These are phyloP conservation scores for Bombylius discolor DNA, from an alignment of 2,888 invertebrate genomes.

Conservation along the genomic window DNA sequence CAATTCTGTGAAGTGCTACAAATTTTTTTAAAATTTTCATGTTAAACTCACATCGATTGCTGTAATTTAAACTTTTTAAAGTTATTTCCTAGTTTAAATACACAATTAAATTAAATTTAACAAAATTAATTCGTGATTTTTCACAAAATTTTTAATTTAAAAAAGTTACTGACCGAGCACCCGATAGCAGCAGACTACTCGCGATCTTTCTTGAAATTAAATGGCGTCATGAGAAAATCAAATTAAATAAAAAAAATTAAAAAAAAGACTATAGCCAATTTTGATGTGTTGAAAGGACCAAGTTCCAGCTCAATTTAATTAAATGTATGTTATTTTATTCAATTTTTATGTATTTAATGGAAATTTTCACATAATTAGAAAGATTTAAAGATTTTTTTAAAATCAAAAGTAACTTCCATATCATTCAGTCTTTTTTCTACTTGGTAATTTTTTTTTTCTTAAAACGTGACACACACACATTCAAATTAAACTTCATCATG, in stretches of 20 bases:
- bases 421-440: too few relatives aligned
- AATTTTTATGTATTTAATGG: neutral
- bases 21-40: conserved; percentile 36
- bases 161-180: neutral
- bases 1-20: conserved; percentile 46
- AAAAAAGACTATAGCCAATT: neutral
- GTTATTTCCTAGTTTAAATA: conserved; percentile 6
- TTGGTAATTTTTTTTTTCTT: neutral
- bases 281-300: neutral
- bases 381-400: neutral
- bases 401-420: neutral
- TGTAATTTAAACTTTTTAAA: conserved; percentile 38
- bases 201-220: neutral
- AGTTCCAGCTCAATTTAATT: neutral
- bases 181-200: too few relatives aligned
- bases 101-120: conserved; percentile 11
- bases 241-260: too few relatives aligned
- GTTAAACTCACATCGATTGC: conserved; percentile 38
- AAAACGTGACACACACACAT: neutral
- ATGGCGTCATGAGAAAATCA: neutral
- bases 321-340: neutral
- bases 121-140: conserved; percentile 31
- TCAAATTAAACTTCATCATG: too few relatives aligned
- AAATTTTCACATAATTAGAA: neutral
- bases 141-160: conserved; percentile 1